A percentile compares a stretch with the other conserved stretches of the same genome.
These are phyloP conservation scores for Mormyrus proboscirostris DNA, from an alignment of 2,797 vertebrate genomes.

Conservation along the genomic window DNA sequence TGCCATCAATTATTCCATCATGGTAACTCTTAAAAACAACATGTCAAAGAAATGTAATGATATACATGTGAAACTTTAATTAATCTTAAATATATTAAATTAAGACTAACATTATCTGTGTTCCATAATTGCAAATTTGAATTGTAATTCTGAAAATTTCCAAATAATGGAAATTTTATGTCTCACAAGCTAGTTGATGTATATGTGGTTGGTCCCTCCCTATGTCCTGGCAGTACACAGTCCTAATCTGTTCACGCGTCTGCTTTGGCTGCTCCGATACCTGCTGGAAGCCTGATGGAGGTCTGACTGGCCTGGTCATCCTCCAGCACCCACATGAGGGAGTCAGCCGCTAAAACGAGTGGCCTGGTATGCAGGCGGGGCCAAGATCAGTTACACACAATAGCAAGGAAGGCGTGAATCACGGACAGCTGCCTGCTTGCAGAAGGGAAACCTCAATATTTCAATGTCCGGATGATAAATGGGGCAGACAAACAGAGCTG, in stretches of 20 bases:
- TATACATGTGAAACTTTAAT: neutral
- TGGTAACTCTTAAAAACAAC: neutral
- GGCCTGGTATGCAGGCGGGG: conserved; percentile 13
- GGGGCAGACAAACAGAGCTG: conserved; percentile 73
- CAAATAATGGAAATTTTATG: neutral
- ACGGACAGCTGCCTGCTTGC: conserved; percentile 72
- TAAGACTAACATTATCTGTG: neutral
- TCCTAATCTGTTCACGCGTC: neutral
- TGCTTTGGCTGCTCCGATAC: neutral
- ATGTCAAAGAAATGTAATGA: neutral
- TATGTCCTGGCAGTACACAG: neutral
- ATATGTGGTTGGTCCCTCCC: neutral
- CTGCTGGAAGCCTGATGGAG: neutral
- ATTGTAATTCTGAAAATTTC: neutral
- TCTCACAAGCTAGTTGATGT: neutral
- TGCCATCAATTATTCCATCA: neutral
- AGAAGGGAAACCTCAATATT: conserved; percentile 71
- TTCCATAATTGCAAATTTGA: neutral
- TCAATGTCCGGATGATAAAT: conserved; percentile 71
- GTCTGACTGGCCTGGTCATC: neutral
- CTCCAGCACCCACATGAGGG: neutral
- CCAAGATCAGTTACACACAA: conserved; percentile 38
- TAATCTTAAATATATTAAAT: neutral
- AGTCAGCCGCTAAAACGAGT: neutral
- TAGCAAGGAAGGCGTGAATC: conserved; percentile 54